Evolutionary conservation across 2,888 invertebrate genomes (phyloP), one percentile per base, ranked within the genome.

Genomic region (Lepidocyrtinus sp.): DNA sequence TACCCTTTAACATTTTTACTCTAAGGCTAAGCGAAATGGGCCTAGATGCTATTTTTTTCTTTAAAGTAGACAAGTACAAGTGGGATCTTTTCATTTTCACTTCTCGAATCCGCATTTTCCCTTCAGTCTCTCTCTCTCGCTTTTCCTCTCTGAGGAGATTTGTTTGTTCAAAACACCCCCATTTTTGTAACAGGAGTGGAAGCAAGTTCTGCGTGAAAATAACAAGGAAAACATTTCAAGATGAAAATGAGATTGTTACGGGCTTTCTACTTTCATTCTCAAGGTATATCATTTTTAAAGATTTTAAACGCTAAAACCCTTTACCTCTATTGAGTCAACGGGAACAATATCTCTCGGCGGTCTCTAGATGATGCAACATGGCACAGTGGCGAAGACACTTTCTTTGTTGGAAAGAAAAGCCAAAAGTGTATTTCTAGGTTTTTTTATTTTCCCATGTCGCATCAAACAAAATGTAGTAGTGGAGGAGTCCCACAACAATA

Each of bases 221-320:
- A 71, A 77, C 77, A 77, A 77, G 77, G 50, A 77, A 77, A 77
- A 77, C 77, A 77, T 77, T 77, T 77, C 77, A 77, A 59, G 71
- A 77, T 72, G 77, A 77, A 76, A 77, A 77, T 77, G 71, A 77
- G 77, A 77, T 77, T 77, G 77, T 71, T 77, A 61, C 77, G 46
- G 77, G 71, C 77, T 71, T 77, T 73, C n/a, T n/a, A n/a, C n/a
- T 73, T 71, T 22, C 17, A 22, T 12, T 61, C 19, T 22, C 19
- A 61, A 71, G 61, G 61, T n/a, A 26, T 27, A 36, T 15, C 55
- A n/a, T n/a, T n/a, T n/a, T n/a, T n/a, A n/a, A n/a, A n/a, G 26
- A 59, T 25, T 55, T 70, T 50, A 70, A 70, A n/a, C n/a, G n/a
- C n/a, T n/a, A n/a, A n/a, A n/a, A n/a, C n/a, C n/a, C n/a, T n/a